A percentile compares a stretch with the other conserved stretches of the same genome.
Conservation (phyloP, 2,888 invertebrate genomes). For the Prenolepis imparis region DNA sequence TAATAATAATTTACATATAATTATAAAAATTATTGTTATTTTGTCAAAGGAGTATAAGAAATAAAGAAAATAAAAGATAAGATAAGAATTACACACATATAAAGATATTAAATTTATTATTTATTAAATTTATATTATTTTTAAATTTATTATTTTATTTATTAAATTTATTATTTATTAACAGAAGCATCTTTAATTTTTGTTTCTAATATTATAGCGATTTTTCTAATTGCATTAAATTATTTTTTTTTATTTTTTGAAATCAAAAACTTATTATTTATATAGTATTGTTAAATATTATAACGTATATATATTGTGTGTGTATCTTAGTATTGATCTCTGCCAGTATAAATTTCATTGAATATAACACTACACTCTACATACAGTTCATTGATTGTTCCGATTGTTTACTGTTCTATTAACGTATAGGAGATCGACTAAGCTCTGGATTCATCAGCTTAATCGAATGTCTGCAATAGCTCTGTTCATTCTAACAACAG, state of each 20-base stretch:
- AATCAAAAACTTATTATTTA: not conserved
- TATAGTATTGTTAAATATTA: not conserved
- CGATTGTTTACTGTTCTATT: constrained; percentile 38
- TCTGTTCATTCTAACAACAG: constrained; percentile 21
- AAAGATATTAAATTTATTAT: no score
- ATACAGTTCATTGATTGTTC: constrained; percentile 9
- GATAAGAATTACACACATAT: not conserved
- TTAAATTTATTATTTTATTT: no score
- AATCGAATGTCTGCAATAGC: constrained; percentile 31
- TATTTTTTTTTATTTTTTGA: not conserved
- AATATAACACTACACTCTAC: constrained; percentile 30
- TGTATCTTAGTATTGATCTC: not conserved
- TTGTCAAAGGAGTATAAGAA: no score
- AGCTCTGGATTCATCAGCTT: constrained; percentile 27
- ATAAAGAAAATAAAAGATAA: constrained; percentile 4
- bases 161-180: no score
- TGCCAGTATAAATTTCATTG: not conserved
- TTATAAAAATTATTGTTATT: not conserved
- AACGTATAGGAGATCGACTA: constrained; percentile 14
- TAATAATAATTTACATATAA: not conserved
- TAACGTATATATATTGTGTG: no score
- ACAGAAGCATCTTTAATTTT: not conserved
- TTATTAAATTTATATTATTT: no score
- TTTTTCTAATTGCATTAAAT: not conserved
- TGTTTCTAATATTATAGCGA: not conserved